These are phyloP conservation scores for Drosophila nigrodunni DNA, from an alignment of 1,140 invertebrate genomes.

Conservation along the genomic window DNA sequence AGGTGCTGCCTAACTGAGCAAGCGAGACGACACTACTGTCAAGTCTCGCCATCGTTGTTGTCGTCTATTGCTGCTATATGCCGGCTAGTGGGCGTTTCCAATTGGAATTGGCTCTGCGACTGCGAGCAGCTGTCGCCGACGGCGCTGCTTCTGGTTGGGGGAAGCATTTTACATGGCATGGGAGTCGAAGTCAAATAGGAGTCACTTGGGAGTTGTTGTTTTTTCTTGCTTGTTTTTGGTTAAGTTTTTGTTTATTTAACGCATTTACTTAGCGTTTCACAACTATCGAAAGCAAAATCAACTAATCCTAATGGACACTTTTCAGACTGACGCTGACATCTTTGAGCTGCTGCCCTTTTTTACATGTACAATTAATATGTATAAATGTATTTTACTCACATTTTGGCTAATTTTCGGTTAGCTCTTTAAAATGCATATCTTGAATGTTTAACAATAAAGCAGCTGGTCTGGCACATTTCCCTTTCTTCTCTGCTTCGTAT, in stretches of 20 bases:
- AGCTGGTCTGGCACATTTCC: slow-evolving; percentile 19
- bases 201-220: slow-evolving; percentile 1
- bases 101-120: slow-evolving; percentile 60
- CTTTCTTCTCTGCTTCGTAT: slow-evolving; percentile 20
- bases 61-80: slow-evolving; percentile 31
- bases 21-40: slow-evolving; percentile 55
- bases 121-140: slow-evolving; percentile 25
- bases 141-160: slow-evolving; percentile 67
- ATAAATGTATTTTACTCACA: slow-evolving; percentile 15
- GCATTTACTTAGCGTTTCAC: slow-evolving; percentile 66
- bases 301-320: slow-evolving; percentile 81
- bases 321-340: slow-evolving; percentile 69
- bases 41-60: slow-evolving; percentile 39
- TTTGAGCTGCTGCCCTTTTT: slow-evolving; percentile 45
- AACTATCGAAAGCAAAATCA: slow-evolving; percentile 79
- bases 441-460: slow-evolving; percentile 6
- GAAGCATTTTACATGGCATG: slow-evolving; percentile 56
- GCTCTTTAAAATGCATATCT: slow-evolving; percentile 38
- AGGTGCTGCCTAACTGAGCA: slow-evolving; percentile 53
- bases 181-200: neutral
- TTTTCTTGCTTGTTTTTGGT: neutral
- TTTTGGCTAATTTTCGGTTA: slow-evolving; percentile 39
- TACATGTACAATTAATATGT: slow-evolving; percentile 22
- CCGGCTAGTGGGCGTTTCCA: slow-evolving; percentile 73
- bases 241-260: slow-evolving; percentile 70